Percentiles rank a stretch among this genome's conserved stretches.
Evolutionary conservation across 2,888 invertebrate genomes (phyloP).

Genomic region (Pilophorus perplexus): DNA sequence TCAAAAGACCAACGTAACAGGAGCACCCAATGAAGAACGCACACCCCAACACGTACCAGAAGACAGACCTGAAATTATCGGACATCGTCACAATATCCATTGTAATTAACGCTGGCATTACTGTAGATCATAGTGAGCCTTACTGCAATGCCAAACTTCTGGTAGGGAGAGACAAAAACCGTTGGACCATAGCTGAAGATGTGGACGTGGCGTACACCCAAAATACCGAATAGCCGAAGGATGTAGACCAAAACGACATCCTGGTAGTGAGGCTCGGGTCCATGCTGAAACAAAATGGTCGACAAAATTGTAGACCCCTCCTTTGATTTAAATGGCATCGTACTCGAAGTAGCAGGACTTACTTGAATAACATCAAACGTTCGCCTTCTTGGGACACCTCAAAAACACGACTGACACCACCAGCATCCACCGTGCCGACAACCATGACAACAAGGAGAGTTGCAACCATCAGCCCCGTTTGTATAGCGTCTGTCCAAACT

Average conservation of each 20-base stretch:
- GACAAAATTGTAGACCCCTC: neutral
- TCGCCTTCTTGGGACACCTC: constrained; percentile 60
- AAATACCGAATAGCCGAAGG: constrained; percentile 62
- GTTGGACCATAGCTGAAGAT: constrained; percentile 61
- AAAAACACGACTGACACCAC: constrained; percentile 63
- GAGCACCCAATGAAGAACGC: constrained; percentile 47
- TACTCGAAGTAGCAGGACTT: constrained; percentile 46
- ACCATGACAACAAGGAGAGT: constrained; percentile 64
- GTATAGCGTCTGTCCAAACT: constrained; percentile 76
- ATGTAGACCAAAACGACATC: constrained; percentile 76
- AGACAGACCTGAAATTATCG: constrained; percentile 4
- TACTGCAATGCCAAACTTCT: constrained; percentile 58
- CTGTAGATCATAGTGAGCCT: constrained; percentile 32
- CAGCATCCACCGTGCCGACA: constrained; percentile 65
- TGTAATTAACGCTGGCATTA: neutral
- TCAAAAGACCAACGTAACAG: constrained; percentile 56
- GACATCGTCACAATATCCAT: neutral
- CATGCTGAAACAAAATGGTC: constrained; percentile 47
- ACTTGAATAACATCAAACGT: constrained; percentile 72
- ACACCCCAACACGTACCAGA: constrained; percentile 18
- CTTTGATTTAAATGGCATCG: neutral
- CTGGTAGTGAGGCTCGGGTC: constrained; percentile 51
- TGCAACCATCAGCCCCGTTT: constrained; percentile 70
- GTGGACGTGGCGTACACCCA: constrained; percentile 59
- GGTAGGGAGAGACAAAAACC: constrained; percentile 61